Evolutionary conservation across 1,140 invertebrate species (phyloP), one percentile per base, ranked within the genome.

Genomic region (Harpegnathos saltator): DNA sequence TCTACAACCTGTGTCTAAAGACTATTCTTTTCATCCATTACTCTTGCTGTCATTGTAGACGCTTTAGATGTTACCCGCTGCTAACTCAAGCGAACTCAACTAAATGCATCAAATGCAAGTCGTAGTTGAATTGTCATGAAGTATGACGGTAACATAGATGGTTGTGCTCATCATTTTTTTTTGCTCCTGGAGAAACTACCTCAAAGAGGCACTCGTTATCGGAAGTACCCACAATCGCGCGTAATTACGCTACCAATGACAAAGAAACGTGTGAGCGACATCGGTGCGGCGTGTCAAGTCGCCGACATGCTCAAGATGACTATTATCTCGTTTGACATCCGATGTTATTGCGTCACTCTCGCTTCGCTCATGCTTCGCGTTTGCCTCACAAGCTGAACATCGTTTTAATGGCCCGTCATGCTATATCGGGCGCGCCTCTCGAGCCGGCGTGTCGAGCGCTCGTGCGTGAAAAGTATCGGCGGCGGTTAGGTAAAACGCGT

Each of bases 331-430:
- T 52, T 69, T n/a, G n/a, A 69, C 48, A 69, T 24, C 66, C 48
- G 66, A 9, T 69, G 29, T 69, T 69, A 26, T 69, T 69, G 22
- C 24, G 50, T 68, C 65, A 68, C n/a, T 29, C 22, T n/a, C 29
- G 22, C 5, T 71, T 69, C 52, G 22, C 61, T 78, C 65, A 38
- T 54, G 24, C 33, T 33, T 61, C 71, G 56, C 54, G 65, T 80
- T 71, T n/a, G n/a, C n/a, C n/a, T 80, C 75, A 54, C 59, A 80
- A 78, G 29, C n/a, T 71, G 75, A 80, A 80, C 75, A 80, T 80
- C 66, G 33, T 4, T 33, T 80, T 80, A 69, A 80, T 71, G 54
- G 52, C 38, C n/a, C 75, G 68, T 78, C 75, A 68, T 1, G 75
- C 50, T 58, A 71, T 80, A 80, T 78, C 63, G 75, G 69, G 75